phyloP scores from a whole-genome alignment of 2,797 vertebrate species.

The Eulemur mongoz region DNA sequence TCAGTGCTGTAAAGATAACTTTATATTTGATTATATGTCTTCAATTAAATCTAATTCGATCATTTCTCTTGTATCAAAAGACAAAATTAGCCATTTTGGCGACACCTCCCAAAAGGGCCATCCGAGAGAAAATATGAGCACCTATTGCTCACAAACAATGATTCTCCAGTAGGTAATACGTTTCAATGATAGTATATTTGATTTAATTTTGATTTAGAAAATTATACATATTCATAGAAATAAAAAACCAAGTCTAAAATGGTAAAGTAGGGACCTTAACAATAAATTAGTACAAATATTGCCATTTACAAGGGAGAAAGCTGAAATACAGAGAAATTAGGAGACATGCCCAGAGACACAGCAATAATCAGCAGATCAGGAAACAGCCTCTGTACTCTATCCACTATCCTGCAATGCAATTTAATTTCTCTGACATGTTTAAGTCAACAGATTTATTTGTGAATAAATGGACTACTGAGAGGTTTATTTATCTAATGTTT shows the following conservation, averaged over 20 bases:
- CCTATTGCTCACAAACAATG: neutral
- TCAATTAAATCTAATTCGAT: neutral
- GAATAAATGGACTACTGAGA: neutral
- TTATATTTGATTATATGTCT: neutral
- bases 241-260: neutral
- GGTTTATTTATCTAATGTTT: neutral
- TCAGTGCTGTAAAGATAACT: neutral
- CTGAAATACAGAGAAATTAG: neutral
- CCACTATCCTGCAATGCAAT: neutral
- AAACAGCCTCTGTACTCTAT: neutral
- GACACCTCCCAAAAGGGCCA: neutral
- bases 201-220: constrained; percentile 2
- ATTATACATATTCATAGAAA: neutral
- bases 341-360: neutral
- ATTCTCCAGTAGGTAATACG: neutral
- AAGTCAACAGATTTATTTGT: neutral
- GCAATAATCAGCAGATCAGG: neutral
- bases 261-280: neutral
- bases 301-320: neutral
- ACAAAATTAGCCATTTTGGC: neutral
- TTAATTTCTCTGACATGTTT: neutral
- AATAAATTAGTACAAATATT: neutral
- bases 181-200: neutral
- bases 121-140: neutral
- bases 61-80: neutral